Base-by-base conservation (phyloP, 2,113 vertebrate species). In the Pterocles burchelli region DNA sequence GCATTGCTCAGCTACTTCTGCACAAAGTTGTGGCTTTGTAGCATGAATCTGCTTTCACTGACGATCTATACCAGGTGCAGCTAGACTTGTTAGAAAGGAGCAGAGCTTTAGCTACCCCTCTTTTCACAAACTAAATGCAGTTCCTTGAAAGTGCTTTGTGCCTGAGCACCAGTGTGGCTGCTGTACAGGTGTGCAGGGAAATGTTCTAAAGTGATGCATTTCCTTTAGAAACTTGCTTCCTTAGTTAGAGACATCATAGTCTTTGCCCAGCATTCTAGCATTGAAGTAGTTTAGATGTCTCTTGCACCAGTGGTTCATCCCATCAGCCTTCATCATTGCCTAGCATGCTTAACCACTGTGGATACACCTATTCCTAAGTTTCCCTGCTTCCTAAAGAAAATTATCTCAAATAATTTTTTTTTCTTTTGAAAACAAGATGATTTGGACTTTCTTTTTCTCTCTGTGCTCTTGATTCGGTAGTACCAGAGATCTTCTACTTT, bases 231-330 rank as follows among this genome's bases (percentile, higher is more conserved):
- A 31, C 0, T 5, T 41, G 45, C 18, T 59, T 87, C 61, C 74
- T 17, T 58, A 28, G 11, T 51, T 68, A 18, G 33, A 82, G 26
- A 24, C 0, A 0, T 52, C 0, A 0, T 52, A 54, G 33, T 83
- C 24, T 66, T 82, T 9, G 3, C n/a, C 36, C 0, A 1, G 19
- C 11, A 6, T 49, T 28, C 55, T 58, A 58, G 26, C 45, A 31
- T 0, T 70, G 67, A 89, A 79, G 66, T 82, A 78, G n/a, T 80
- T 80, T 36, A 62, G 36, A 18, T 70, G n/a, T 57, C 25, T 79
- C 78, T 76, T 66, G 46, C 34, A 54, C 17, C 65, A 82, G 36
- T 24, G 76, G 21, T 81, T 87, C 55, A 49, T 81, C 45, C 31
- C 83, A 25, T 58, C 13, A 41, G 21, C 41, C 58, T 87, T 88